These are phyloP conservation scores for Ectemnius cavifrons DNA, from an alignment of 2,888 invertebrate species.

Conservation along the genomic window DNA sequence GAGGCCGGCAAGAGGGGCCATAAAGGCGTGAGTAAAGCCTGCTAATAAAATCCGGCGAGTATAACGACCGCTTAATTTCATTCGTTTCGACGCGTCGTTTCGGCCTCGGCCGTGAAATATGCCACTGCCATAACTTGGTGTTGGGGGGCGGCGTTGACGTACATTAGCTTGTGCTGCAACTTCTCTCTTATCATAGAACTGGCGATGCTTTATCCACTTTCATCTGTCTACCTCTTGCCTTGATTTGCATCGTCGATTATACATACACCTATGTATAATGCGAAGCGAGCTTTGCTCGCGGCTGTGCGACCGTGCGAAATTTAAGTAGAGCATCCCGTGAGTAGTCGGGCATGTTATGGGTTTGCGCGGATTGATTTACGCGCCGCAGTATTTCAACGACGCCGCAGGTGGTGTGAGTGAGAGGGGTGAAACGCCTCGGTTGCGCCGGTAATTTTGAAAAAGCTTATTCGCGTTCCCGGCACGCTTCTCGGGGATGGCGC, in stretches of 20 bases:
- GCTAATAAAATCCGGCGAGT: conserved; percentile 1
- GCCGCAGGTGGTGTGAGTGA: not conserved
- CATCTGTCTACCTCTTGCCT: too few relatives aligned
- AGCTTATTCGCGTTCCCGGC: conserved; percentile 23
- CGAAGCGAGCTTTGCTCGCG: too few relatives aligned
- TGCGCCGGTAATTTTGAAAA: conserved; percentile 39
- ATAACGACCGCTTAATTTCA: conserved; percentile 8
- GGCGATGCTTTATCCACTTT: too few relatives aligned
- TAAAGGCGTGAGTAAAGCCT: conserved; percentile 5
- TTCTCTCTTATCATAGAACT: too few relatives aligned
- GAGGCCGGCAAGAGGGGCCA: not conserved
- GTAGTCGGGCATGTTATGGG: conserved; percentile 38
- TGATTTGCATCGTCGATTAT: too few relatives aligned
- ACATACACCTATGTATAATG: too few relatives aligned
- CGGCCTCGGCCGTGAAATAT: not conserved
- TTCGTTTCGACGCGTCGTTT: conserved; percentile 4
- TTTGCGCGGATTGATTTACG: conserved; percentile 50
- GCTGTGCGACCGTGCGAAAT: conserved; percentile 13
- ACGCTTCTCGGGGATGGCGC: conserved; percentile 14
- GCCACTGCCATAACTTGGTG: not conserved
- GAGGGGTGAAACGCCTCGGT: conserved; percentile 16
- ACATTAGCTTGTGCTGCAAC: too few relatives aligned
- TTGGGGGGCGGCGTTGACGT: too few relatives aligned
- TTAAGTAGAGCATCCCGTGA: conserved; percentile 21
- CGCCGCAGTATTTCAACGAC: conserved; percentile 41